Base-by-base conservation (phyloP, 2,113 vertebrate species). In the Eurystomus gularis region DNA sequence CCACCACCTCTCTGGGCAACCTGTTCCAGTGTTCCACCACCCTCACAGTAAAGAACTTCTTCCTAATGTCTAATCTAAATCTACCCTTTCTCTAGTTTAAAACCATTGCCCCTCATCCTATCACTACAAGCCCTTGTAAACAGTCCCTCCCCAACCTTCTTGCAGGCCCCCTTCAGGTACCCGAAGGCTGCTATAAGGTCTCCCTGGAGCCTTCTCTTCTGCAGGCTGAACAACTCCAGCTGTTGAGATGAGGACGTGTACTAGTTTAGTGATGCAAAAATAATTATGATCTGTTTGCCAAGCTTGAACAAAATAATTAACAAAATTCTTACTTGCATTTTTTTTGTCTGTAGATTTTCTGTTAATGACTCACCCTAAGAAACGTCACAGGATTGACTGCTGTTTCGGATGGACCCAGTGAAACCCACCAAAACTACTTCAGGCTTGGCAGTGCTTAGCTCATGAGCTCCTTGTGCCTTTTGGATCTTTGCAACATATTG, bases 391-490 rank as follows among this genome's bases (percentile, higher is more conserved):
- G 89, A 88, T 64, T 94, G 96, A 97, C 96, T 97, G 97, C 92
- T 97, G 90, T 97, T 97, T 97, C 87, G 4, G 96, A 93, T 37
- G 94, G 96, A 97, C 94, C 95, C 94, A 97, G 93, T 97, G 93
- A 97, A 96, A 97, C 94, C 98, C 98, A 98, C 97, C 97, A 97
- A 97, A 98, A 97, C 95, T 97, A 97, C 96, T 98, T 97, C 97
- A 98, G 96, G 97, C 97, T 98, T 98, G 97, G 94, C 96, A 96
- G 64, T 97, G 97, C 97, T 98, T 98, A 97, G 97, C 88, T 98
- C 96, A 94, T 98, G 97, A 98, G 97, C 97, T 98, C 98, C 97
- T 94, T 96, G 98, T 98, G 98, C 98, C 98, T 98, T 98, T 98
- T 97, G 97, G 97, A 98, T 98, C 95, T 98, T 98, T 97, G 96